phyloP scores from a whole-genome alignment of 2,888 invertebrate genomes.

The Altica lythri region DNA sequence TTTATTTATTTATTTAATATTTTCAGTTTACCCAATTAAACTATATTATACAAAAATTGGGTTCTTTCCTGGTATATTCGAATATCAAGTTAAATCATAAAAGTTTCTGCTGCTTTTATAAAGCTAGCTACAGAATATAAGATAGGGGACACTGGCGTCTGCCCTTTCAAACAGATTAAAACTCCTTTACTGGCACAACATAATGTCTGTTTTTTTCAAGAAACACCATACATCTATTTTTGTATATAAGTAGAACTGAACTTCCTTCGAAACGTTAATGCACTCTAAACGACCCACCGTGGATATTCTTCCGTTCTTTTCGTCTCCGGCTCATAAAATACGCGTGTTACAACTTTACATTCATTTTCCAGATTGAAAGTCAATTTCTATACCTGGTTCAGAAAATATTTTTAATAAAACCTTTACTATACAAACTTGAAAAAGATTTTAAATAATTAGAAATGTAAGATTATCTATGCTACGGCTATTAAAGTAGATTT shows the following conservation, averaged over 20 bases:
- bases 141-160: background rate
- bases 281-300: conserved; percentile 9
- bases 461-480: too few relatives aligned
- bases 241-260: conserved; percentile 1
- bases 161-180: conserved; percentile 5
- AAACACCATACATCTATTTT: conserved; percentile 2
- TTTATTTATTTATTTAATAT: too few relatives aligned
- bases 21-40: too few relatives aligned
- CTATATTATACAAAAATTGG: too few relatives aligned
- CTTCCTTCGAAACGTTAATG: conserved; percentile 10
- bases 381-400: background rate
- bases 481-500: too few relatives aligned
- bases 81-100: too few relatives aligned
- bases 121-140: too few relatives aligned
- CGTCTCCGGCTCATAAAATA: conserved; percentile 10
- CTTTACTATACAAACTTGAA: too few relatives aligned
- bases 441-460: too few relatives aligned
- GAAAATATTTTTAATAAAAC: too few relatives aligned
- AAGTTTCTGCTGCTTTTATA: too few relatives aligned
- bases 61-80: too few relatives aligned
- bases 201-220: conserved; percentile 6
- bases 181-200: background rate
- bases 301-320: conserved; percentile 5
- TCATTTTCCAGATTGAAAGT: conserved; percentile 12
- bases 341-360: conserved; percentile 19